Percentiles rank a stretch among this genome's conserved stretches.
These are phyloP conservation scores for Spilogale gracilis DNA, from an alignment of 2,113 vertebrate species.

Conservation along the genomic window DNA sequence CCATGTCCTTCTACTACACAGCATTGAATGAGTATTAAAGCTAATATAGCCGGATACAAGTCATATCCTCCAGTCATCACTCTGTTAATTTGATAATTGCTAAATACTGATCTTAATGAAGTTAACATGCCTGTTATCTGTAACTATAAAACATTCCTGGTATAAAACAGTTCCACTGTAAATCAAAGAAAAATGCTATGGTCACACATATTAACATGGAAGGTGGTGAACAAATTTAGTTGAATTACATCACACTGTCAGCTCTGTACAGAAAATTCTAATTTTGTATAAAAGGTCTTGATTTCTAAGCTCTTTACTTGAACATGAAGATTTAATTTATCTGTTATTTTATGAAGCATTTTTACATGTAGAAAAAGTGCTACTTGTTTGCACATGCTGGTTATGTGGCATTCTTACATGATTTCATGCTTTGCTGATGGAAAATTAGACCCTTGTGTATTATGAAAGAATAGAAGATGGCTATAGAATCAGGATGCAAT, in stretches of 20 bases:
- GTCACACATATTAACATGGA: conserved; percentile 66
- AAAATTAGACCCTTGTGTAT: conserved; percentile 97
- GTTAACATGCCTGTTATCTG: conserved; percentile 70
- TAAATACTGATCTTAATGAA: conserved; percentile 81
- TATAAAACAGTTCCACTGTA: conserved; percentile 76
- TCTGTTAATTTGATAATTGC: conserved; percentile 78
- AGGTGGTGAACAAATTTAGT: conserved; percentile 74
- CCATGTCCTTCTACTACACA: background rate
- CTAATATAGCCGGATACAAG: conserved; percentile 14
- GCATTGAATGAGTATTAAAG: conserved; percentile 24
- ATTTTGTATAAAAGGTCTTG: conserved; percentile 80
- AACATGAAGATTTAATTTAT: conserved; percentile 91
- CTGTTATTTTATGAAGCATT: conserved; percentile 94
- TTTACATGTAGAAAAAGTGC: conserved; percentile 90
- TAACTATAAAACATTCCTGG: conserved; percentile 69
- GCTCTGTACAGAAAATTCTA: conserved; percentile 67
- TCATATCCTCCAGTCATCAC: conserved; percentile 58
- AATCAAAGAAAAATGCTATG: conserved; percentile 73
- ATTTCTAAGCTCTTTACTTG: conserved; percentile 87
- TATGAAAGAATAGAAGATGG: conserved; percentile 94
- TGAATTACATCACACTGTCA: conserved; percentile 62
- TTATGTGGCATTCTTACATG: conserved; percentile 95
- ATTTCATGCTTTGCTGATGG: conserved; percentile 99
- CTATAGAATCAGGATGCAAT: conserved; percentile 94
- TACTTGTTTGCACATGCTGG: conserved; percentile 93